Evolutionary conservation across 2,888 invertebrate species (phyloP).

Genomic region (Monoplex corrugatus): DNA sequence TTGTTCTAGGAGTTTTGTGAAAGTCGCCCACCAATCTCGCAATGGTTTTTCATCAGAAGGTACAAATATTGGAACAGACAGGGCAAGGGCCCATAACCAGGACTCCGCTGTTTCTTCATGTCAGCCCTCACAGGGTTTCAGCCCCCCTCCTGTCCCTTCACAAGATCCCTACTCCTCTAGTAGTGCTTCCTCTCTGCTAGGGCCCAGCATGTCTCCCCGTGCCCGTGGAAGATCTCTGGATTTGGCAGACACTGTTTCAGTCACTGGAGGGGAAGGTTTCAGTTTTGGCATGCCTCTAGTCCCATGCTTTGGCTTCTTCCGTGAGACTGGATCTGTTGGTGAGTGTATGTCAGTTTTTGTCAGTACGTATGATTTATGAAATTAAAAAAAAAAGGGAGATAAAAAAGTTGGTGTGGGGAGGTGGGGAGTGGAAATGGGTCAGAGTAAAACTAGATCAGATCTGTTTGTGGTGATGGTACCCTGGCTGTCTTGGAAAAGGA

Average conservation of each 20-base stretch:
- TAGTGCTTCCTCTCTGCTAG: neutral
- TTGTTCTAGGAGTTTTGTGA: neutral
- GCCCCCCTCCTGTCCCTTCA: neutral
- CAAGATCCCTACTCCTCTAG: neutral
- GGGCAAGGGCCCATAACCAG: neutral
- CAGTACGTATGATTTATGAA: no score
- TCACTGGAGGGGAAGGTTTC: conserved; percentile 38
- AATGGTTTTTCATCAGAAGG: neutral
- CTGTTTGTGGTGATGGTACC: neutral
- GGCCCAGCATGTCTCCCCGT: conserved; percentile 4
- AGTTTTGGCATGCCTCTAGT: conserved; percentile 38
- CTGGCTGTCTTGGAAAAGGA: neutral
- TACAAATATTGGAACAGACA: neutral
- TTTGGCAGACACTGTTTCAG: conserved; percentile 39
- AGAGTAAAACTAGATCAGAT: neutral
- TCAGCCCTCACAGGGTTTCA: conserved; percentile 16
- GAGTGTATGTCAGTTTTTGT: neutral
- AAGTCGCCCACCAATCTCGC: neutral
- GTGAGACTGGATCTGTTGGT: conserved; percentile 42
- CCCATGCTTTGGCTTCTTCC: conserved; percentile 50
- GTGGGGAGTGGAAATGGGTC: neutral
- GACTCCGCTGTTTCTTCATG: neutral
- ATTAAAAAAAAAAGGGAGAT: no score
- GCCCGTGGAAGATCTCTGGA: neutral
- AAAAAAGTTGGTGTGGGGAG: no score